phyloP scores from a whole-genome alignment of 2,888 invertebrate species.

The Ichneumoninae sp. region DNA sequence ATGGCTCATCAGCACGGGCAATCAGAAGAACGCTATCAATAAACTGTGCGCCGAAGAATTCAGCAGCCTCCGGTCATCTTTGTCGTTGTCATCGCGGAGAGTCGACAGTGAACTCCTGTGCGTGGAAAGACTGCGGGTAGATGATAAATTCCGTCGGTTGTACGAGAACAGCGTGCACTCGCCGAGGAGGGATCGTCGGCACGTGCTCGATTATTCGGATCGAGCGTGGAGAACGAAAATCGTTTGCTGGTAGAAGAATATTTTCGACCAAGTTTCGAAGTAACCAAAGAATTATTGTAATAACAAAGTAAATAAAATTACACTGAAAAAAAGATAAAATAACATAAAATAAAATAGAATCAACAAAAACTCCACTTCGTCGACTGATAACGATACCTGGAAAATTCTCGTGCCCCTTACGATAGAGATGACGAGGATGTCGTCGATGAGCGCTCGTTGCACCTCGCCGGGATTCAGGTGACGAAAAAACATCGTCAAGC shows the following conservation, averaged over 20 bases:
- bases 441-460: conserved; percentile 33
- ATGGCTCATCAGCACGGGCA: conserved; percentile 56
- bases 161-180: conserved; percentile 28
- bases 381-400: background rate
- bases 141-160: conserved; percentile 57
- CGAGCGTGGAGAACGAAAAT: conserved; percentile 21
- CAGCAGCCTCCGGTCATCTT: conserved; percentile 58
- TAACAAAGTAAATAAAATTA: background rate
- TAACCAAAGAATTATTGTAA: background rate
- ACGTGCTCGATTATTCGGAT: conserved; percentile 18
- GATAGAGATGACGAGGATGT: conserved; percentile 48
- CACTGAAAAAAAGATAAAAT: background rate
- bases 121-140: conserved; percentile 83
- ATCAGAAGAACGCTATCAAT: background rate
- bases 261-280: background rate
- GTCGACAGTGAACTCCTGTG: conserved; percentile 71
- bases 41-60: conserved; percentile 67
- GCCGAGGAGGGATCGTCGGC: conserved; percentile 27
- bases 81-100: conserved; percentile 53
- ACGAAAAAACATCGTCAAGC: conserved; percentile 52
- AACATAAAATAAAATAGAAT: background rate
- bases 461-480: conserved; percentile 43
- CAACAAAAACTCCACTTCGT: background rate
- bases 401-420: background rate
- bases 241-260: background rate